Percentiles rank a stretch among this genome's conserved stretches.
These are phyloP conservation scores for Meriones psammophilus DNA, from an alignment of 2,797 vertebrate species.

Conservation along the genomic window DNA sequence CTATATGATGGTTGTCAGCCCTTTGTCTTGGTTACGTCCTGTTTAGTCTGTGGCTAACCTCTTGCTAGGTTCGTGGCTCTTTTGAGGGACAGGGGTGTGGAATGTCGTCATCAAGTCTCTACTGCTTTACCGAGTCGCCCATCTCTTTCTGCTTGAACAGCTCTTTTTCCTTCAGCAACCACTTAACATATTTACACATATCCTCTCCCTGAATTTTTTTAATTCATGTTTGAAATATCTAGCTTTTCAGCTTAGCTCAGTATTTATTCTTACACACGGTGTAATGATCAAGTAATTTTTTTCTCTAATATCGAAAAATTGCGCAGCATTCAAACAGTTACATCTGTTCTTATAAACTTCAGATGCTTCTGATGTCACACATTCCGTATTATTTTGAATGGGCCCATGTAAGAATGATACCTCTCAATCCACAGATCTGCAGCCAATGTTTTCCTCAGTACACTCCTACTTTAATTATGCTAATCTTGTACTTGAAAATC, in stretches of 20 bases:
- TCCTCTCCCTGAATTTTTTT: background rate
- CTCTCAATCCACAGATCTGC: background rate
- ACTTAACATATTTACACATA: background rate
- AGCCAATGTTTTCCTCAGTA: background rate
- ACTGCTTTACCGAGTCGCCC: background rate
- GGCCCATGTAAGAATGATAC: background rate
- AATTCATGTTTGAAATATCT: background rate
- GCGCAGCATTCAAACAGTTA: background rate
- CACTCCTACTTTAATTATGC: constrained; percentile 10
- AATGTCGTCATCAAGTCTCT: background rate
- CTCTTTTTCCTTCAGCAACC: background rate
- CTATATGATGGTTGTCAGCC: too few relatives aligned
- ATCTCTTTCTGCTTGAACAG: background rate
- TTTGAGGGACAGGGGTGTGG: too few relatives aligned
- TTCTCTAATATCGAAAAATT: background rate
- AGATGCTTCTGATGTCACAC: background rate
- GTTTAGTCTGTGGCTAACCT: too few relatives aligned
- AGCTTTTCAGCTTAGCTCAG: constrained; percentile 1
- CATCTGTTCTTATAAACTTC: background rate
- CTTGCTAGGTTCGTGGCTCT: too few relatives aligned
- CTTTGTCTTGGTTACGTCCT: too few relatives aligned
- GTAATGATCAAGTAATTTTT: background rate
- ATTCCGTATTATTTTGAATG: constrained; percentile 23
- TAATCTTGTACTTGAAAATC: background rate
- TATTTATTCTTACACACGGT: constrained; percentile 9